Percentiles rank a stretch among this genome's conserved stretches.
Conservation (phyloP, 2,797 vertebrate genomes). For the Bovichtus variegatus region DNA sequence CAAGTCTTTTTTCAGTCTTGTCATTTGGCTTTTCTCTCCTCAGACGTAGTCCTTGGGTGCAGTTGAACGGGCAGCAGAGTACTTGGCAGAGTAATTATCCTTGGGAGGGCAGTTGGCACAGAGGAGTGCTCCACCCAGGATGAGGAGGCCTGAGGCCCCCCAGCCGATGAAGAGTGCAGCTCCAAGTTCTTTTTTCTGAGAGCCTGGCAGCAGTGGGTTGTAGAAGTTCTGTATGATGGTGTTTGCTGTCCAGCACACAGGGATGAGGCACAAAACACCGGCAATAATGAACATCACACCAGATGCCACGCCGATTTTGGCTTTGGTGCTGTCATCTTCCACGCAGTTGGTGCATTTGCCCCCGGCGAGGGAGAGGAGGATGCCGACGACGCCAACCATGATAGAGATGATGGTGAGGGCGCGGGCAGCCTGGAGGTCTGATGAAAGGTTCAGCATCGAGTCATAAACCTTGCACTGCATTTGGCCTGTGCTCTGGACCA, state of each 20-base stretch:
- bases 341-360: slow-evolving; percentile 97
- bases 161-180: slow-evolving; percentile 93
- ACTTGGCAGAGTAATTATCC: slow-evolving; percentile 89
- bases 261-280: slow-evolving; percentile 88
- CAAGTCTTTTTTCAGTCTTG: slow-evolving; percentile 46
- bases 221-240: slow-evolving; percentile 90
- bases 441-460: slow-evolving; percentile 88
- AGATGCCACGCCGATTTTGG: slow-evolving; percentile 85
- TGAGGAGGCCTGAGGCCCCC: slow-evolving; percentile 87
- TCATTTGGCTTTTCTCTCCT: slow-evolving; percentile 44
- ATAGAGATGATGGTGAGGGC: slow-evolving; percentile 89
- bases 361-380: slow-evolving; percentile 86
- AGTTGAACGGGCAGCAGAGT: slow-evolving; percentile 82
- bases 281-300: slow-evolving; percentile 89
- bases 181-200: slow-evolving; percentile 91
- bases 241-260: slow-evolving; percentile 92
- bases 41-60: slow-evolving; percentile 90
- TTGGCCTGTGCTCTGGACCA: slow-evolving; percentile 97
- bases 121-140: slow-evolving; percentile 90
- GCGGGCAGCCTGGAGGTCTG: slow-evolving; percentile 91
- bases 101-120: slow-evolving; percentile 92
- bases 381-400: slow-evolving; percentile 85
- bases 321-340: slow-evolving; percentile 88
- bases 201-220: slow-evolving; percentile 77
- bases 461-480: slow-evolving; percentile 97